Base-by-base conservation (phyloP, 2,888 invertebrate species). In the Parelbella ahira region DNA sequence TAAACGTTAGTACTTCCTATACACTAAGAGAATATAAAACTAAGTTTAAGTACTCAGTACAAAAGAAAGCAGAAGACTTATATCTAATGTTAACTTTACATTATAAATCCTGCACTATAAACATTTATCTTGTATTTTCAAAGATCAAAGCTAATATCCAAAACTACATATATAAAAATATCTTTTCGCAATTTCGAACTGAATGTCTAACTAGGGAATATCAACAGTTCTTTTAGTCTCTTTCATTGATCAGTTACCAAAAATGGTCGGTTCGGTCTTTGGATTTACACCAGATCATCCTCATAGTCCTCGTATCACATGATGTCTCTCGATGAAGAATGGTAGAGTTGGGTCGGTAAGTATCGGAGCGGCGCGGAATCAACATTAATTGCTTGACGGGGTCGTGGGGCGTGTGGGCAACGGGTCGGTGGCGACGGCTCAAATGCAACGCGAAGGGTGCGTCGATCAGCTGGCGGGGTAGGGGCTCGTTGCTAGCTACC, bases 221-320 rank as follows among this genome's bases (percentile, higher is more conserved):
- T 33, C 27, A 33, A 41, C 33, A 33, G 30, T 41, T 27, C 6
- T 6, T n/a, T 39, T 25, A 30, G 41, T 41, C 24, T 33, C 25
- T 41, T 33, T 20, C 13, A 25, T 18, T 4, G 15, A 15, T 28
- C 15, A 10, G 15, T 10, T 30, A 41, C 41, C 41, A 34, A 34
- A 15, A 30, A 21, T 15, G 7, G 20, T 41, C 19, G 36, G 36
- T 28, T 48, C 39, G 52, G 54, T 65, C 63, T 63, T 69, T 60
- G 63, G 63, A 53, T 60, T 72, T 75, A 86, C 58, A 86, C 82
- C 54, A 81, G 64, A 61, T 84, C 82, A 39, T 82, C 82, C 67
- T 80, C 80, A 45, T 41, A 41, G 21, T 41, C 41, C 41, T 79
- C 73, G 58, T 84, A 84, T 84, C 84, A 86, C 53, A 86, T 79